Conservation (phyloP, 2,113 vertebrate species). For the Apteryx mantelli region DNA sequence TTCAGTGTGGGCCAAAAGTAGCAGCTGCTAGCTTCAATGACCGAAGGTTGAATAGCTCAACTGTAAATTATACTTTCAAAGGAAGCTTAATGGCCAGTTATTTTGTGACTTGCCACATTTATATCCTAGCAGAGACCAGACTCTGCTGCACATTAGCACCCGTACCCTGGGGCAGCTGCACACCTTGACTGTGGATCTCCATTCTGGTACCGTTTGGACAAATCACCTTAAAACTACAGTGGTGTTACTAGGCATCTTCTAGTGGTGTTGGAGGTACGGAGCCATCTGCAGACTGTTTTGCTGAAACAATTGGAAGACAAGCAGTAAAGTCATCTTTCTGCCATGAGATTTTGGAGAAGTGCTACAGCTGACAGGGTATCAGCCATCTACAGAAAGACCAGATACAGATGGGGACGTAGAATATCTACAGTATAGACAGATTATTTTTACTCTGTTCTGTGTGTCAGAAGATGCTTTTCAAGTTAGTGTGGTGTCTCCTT, state of each 20-base stretch:
- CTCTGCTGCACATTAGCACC: neutral
- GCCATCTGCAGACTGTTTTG: neutral
- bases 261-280: neutral
- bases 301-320: neutral
- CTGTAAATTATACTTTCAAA: neutral
- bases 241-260: neutral
- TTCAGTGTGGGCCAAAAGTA: neutral
- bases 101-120: neutral
- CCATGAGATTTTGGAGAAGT: neutral
- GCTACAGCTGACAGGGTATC: neutral
- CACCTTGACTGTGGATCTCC: neutral
- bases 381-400: neutral
- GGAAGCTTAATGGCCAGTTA: neutral
- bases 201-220: fast-evolving
- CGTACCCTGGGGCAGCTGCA: neutral
- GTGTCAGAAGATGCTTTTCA: neutral
- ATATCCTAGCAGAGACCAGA: neutral
- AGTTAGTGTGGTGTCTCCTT: neutral
- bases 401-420: neutral
- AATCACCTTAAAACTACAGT: neutral
- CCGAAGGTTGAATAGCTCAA: neutral
- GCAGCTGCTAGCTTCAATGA: neutral
- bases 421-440: neutral
- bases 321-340: neutral
- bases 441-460: neutral